phyloP scores from a whole-genome alignment of 2,888 invertebrate species.

The Lasioglossum pauxillum region DNA sequence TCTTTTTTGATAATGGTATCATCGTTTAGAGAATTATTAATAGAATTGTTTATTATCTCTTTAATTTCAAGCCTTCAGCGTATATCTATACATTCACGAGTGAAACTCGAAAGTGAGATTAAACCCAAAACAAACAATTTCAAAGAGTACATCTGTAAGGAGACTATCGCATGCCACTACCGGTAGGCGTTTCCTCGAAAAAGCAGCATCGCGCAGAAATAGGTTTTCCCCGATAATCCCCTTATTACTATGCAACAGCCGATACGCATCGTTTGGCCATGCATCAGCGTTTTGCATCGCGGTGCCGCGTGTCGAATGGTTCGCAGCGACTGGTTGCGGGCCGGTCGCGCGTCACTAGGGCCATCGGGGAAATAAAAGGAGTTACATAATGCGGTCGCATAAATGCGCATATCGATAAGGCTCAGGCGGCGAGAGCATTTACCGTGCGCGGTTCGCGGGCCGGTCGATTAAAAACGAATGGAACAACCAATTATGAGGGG shows the following conservation, averaged over 20 bases:
- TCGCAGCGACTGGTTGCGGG: neutral
- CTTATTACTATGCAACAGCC: slow-evolving; percentile 55
- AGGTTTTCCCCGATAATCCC: slow-evolving; percentile 42
- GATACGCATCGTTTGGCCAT: slow-evolving; percentile 53
- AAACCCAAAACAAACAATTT: neutral
- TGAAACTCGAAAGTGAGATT: too few species aligned
- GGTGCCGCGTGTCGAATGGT: neutral
- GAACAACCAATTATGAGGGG: slow-evolving; percentile 39
- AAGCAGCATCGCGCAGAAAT: slow-evolving; percentile 36
- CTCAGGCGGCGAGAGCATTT: slow-evolving; percentile 9
- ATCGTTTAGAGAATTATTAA: neutral
- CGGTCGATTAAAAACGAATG: slow-evolving; percentile 17
- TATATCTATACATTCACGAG: neutral
- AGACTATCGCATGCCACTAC: neutral
- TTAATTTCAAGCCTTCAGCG: neutral
- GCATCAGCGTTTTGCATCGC: slow-evolving; percentile 34
- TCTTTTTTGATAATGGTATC: too few species aligned
- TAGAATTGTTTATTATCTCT: neutral
- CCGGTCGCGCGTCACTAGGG: neutral
- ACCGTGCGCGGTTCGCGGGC: neutral
- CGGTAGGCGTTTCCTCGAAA: neutral
- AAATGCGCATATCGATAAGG: slow-evolving; percentile 23
- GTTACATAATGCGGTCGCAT: slow-evolving; percentile 32
- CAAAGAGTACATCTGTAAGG: neutral
- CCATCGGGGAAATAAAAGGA: slow-evolving; percentile 17